A percentile compares a stretch with the other conserved stretches of the same genome.
These are phyloP conservation scores for Halcyon smyrnensis DNA, from an alignment of 2,797 vertebrate species.

Conservation along the genomic window DNA sequence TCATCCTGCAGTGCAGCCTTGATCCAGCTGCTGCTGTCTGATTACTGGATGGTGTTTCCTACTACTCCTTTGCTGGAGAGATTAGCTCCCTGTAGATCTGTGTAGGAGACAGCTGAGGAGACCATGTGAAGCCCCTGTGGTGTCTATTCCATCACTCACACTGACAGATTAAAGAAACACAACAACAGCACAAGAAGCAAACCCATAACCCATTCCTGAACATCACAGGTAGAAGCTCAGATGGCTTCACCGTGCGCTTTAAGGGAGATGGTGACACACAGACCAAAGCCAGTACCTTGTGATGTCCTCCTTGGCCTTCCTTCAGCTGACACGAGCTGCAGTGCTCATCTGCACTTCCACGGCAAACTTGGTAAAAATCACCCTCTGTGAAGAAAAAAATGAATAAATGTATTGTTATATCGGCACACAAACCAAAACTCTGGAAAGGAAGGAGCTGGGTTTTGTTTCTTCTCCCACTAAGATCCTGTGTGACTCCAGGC, in stretches of 20 bases:
- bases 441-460: neutral
- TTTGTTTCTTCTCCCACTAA: neutral
- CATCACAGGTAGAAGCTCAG: neutral
- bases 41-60: neutral
- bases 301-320: conserved; percentile 70
- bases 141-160: neutral
- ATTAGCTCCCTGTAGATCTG: neutral
- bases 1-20: neutral
- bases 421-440: neutral
- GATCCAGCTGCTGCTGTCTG: neutral
- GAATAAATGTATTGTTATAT: neutral
- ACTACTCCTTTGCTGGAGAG: neutral
- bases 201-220: neutral
- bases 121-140: neutral
- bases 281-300: conserved; percentile 81
- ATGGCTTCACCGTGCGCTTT: conserved; percentile 26
- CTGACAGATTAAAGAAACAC: neutral
- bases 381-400: conserved; percentile 74
- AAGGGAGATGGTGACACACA: conserved; percentile 36
- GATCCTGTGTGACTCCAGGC: neutral
- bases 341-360: conserved; percentile 43
- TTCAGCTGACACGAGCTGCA: conserved; percentile 54
- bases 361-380: conserved; percentile 72
- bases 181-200: neutral
- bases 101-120: neutral